These are phyloP conservation scores for Eonycteris spelaea DNA, from an alignment of 2,113 vertebrate species.

Conservation along the genomic window DNA sequence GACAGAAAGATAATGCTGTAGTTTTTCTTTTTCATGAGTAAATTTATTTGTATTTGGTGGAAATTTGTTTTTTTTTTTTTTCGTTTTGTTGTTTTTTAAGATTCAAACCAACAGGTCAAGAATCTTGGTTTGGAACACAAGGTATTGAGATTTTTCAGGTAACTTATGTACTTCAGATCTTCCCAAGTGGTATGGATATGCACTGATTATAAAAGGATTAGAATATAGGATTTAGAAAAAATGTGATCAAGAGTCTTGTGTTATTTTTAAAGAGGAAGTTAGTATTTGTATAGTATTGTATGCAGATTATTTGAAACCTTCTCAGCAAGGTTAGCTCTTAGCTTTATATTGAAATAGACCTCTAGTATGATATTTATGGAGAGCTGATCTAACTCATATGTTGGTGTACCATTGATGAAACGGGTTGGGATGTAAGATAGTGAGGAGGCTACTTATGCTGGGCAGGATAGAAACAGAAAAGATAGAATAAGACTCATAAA, in stretches of 20 bases:
- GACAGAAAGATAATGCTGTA: neutral
- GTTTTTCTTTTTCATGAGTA: conserved; percentile 7
- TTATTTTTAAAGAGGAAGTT: neutral
- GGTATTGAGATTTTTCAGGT: neutral
- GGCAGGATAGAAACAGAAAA: neutral
- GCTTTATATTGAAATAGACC: neutral
- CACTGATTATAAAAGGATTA: neutral
- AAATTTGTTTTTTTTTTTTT: neutral
- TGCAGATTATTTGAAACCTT: conserved; percentile 13
- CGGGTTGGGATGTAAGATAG: neutral
- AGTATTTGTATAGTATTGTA: neutral
- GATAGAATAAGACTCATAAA: neutral
- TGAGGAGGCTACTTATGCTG: neutral
- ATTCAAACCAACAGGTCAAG: neutral
- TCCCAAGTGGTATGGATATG: neutral
- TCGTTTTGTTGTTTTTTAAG: neutral
- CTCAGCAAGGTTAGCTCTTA: neutral
- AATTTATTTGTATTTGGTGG: neutral
- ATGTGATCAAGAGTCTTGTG: neutral
- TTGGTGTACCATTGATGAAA: neutral
- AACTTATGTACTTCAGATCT: neutral
- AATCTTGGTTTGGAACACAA: neutral
- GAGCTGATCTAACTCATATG: neutral
- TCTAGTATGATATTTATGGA: neutral
- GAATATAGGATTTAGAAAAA: conserved; percentile 28